Evolutionary conservation across 1,140 invertebrate genomes (phyloP), one percentile per base, ranked within the genome.

Genomic region (Penaeus chinensis): DNA sequence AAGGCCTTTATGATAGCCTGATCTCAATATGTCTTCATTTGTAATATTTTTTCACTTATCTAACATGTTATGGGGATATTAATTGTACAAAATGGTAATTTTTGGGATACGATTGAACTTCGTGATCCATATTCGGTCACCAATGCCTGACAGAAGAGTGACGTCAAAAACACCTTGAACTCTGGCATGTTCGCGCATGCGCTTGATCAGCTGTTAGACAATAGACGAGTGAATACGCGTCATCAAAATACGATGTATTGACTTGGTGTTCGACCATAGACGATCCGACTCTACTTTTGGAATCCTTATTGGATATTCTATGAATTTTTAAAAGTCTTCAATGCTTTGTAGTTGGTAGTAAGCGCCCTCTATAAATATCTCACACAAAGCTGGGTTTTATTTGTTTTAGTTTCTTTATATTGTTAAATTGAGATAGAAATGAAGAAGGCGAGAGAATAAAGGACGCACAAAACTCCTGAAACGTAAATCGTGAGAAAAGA

Each of bases 371-470:
- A 83, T 78, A 78, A 82, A 88, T 79, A 80, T 84, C 60, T 54
- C n/a, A 79, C 80, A 16, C 66, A 61, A 20, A 32, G 24, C 16
- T 3, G 66, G 37, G 65, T 66, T 71, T 66, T 88, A 84, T 88
- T 88, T 88, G 87, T 88, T 84, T 88, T 88, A 79, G 82, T 84
- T 79, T 80, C 54, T 79, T 84, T 88, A 88, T 88, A 82, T 88
- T 88, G 87, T 88, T 88, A 88, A 84, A 88, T 88, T 84, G 87
- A 88, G 87, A 88, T 71, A 80, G 80, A 79, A 76, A 84, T 79
- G 82, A 80, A 74, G 62, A 66, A 79, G 76, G 80, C 66, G 47
- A 84, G 82, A 71, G 82, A 71, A 84, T 84, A 88, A 84, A 84
- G 87, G 74, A 80, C 76, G 87, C 82, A 88, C 78, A 69, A 86